phyloP scores from a whole-genome alignment of 1,140 invertebrate genomes.

The Lepidurus couesii region DNA sequence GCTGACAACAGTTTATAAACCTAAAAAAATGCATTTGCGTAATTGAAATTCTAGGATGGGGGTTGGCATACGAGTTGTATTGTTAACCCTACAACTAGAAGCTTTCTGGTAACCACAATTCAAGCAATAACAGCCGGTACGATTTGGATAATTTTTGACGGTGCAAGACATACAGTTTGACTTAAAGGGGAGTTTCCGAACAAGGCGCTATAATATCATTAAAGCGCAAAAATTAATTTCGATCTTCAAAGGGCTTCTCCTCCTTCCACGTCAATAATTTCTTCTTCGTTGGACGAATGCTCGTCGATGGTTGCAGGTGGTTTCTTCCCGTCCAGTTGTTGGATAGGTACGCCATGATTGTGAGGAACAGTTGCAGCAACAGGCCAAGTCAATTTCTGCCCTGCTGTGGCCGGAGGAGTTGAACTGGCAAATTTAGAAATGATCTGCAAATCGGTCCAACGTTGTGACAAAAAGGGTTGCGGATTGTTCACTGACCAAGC shows the following conservation, averaged over 20 bases:
- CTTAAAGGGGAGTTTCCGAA: neutral
- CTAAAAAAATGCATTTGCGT: slow-evolving; percentile 6
- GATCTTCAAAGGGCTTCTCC: neutral
- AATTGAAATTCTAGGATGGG: neutral
- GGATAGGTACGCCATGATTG: neutral
- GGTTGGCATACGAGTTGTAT: neutral
- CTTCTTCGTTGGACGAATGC: slow-evolving; percentile 1
- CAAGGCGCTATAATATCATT: neutral
- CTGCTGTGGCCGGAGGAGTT: neutral
- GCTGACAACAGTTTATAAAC: neutral
- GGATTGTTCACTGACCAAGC: neutral
- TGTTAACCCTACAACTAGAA: neutral
- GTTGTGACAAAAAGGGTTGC: neutral
- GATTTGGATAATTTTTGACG: neutral
- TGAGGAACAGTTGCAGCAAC: neutral
- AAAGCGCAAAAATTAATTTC: neutral
- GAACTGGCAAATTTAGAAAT: neutral
- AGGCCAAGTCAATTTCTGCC: neutral
- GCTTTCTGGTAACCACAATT: neutral
- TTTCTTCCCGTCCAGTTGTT: neutral
- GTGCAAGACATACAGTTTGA: neutral
- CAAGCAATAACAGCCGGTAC: neutral
- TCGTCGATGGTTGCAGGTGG: neutral
- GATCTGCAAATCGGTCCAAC: neutral
- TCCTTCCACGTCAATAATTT: neutral